Percentiles rank a stretch among this genome's conserved stretches.
Conservation (phyloP, 2,113 vertebrate genomes). For the Vanacampus margaritifer region DNA sequence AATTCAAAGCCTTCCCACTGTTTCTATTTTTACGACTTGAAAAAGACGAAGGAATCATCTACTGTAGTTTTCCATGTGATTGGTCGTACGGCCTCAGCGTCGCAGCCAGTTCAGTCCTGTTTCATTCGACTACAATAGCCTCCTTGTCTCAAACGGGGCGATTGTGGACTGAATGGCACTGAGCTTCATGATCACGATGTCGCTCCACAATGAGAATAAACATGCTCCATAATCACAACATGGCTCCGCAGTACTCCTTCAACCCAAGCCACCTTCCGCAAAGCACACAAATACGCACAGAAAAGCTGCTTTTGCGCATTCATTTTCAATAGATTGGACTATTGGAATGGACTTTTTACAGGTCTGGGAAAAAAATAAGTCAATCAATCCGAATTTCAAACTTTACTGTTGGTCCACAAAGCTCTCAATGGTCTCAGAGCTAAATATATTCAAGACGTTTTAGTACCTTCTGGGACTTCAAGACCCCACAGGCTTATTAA, state of each 20-base stretch:
- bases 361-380: not conserved
- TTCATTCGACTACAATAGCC: slow-evolving; percentile 64
- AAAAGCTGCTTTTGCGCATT: slow-evolving; percentile 9
- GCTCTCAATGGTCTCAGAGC: not conserved
- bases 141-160: slow-evolving; percentile 63
- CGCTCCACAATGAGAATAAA: slow-evolving; percentile 61
- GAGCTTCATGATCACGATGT: slow-evolving; percentile 67
- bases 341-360: not conserved
- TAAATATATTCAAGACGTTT: not conserved
- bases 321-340: not conserved
- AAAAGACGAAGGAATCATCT: slow-evolving; percentile 42
- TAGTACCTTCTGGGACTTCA: not conserved
- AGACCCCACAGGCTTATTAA: not conserved
- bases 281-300: slow-evolving; percentile 50
- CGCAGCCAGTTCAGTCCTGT: slow-evolving; percentile 48
- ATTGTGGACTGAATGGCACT: slow-evolving; percentile 63
- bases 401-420: not conserved
- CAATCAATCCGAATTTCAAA: not conserved
- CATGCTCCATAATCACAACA: slow-evolving; percentile 21
- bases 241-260: slow-evolving; percentile 36
- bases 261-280: slow-evolving; percentile 65
- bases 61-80: slow-evolving; percentile 61
- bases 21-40: slow-evolving; percentile 21
- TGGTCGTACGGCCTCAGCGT: slow-evolving; percentile 51
- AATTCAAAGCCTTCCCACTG: no score